These are phyloP conservation scores for Alosa sapidissima DNA, from an alignment of 2,797 vertebrate species.

Conservation along the genomic window DNA sequence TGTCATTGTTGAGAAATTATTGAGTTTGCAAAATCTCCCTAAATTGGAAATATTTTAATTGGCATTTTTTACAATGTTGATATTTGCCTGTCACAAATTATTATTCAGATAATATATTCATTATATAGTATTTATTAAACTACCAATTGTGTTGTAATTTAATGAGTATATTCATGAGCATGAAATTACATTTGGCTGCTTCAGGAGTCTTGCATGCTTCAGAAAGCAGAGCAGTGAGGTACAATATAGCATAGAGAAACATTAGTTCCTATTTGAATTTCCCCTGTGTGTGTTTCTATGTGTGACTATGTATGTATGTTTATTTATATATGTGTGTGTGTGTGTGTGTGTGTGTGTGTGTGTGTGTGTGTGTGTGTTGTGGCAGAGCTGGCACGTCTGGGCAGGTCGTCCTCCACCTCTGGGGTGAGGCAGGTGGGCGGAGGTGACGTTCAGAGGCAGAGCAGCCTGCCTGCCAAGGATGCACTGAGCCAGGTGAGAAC, in stretches of 20 bases:
- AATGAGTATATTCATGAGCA: background rate
- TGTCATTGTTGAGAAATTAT: background rate
- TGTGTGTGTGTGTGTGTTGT: slow-evolving; percentile 42
- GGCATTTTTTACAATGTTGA: background rate
- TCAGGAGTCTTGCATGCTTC: background rate
- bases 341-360: slow-evolving; percentile 11
- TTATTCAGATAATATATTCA: background rate
- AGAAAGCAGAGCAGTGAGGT: background rate
- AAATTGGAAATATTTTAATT: background rate
- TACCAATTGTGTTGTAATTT: background rate
- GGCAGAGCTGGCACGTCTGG: slow-evolving; percentile 87
- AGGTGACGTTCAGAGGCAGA: slow-evolving; percentile 82
- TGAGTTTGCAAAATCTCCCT: background rate
- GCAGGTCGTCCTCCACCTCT: slow-evolving; percentile 90
- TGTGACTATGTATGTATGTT: background rate
- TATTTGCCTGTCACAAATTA: slow-evolving; percentile 1
- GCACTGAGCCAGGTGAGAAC: slow-evolving; percentile 78
- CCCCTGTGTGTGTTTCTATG: background rate
- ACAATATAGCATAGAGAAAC: background rate
- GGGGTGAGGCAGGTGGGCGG: slow-evolving; percentile 83
- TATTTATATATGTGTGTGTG: background rate
- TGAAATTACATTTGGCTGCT: slow-evolving; percentile 5
- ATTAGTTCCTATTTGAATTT: background rate
- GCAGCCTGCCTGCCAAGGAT: slow-evolving; percentile 84
- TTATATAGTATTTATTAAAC: background rate